Evolutionary conservation across 1,140 invertebrate species (phyloP), one percentile per base, ranked within the genome.

Genomic region (Trinorchestia longiramus): DNA sequence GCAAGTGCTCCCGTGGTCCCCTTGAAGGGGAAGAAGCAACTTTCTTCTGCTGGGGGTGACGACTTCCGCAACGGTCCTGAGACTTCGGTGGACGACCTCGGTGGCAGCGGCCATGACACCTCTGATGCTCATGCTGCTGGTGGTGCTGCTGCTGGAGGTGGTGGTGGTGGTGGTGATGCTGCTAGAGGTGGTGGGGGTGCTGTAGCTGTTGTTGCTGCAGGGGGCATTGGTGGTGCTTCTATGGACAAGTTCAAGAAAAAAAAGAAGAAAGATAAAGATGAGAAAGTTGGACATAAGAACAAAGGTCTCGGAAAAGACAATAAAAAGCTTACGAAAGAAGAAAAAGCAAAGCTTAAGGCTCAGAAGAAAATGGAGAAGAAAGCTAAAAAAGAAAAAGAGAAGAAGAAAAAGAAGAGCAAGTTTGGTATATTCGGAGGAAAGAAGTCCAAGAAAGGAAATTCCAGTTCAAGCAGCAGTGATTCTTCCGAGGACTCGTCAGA

Each of bases 371-470:
- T 95, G 43, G 95, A 96, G 19, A 95, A 97, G 44, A 87, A 96
- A n/a, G 95, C 95, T 43, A 92, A 96, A 8, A 96, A 96, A n/a
- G 90, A 96, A 42, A 95, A 95, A 45, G 95, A 96, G 47, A 57
- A 95, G 41, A 96, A 96, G 57, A 96, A 96, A 43, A 96, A 96
- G 43, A 96, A 95, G 90, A 87, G 88, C 87, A 94, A 90, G 98
- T 98, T 87, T 98, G 98, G 97, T 97, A 98, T 97, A 95, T 96
- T 96, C 47, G 95, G 95, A 4, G 95, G 95, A 6, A 44, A 62
- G 53, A 95, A 95, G 88, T 87, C 87, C 41, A 96, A 95, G 95
- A 92, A 91, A 62, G 62, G 43, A n/a, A 47, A 43, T 8, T 87
- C 95, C 28, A 95, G 96, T 47, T 96, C 96, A 8, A 57, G 43